Evolutionary conservation across 2,797 vertebrate genomes (phyloP).

Genomic region (Syngnathus acus): DNA sequence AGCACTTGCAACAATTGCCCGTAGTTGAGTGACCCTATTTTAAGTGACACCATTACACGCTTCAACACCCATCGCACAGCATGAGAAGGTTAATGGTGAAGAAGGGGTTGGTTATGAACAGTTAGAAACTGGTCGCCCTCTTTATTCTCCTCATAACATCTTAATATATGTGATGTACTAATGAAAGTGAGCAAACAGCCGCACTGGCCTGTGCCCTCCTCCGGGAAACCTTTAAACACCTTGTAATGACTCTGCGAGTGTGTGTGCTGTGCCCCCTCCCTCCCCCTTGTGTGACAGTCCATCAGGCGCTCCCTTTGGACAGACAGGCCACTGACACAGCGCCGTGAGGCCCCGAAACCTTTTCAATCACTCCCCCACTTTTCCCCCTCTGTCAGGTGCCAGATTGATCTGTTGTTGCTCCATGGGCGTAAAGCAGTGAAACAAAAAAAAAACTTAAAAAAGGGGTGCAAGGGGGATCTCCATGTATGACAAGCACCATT

Average conservation of each 20-base stretch:
- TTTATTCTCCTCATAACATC: slow-evolving; percentile 20
- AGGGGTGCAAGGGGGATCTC: slow-evolving; percentile 20
- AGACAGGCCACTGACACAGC: slow-evolving; percentile 68
- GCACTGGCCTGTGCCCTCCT: slow-evolving; percentile 10
- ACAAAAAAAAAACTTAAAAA: slow-evolving; percentile 10
- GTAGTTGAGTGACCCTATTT: slow-evolving; percentile 78
- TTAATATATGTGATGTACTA: slow-evolving; percentile 20
- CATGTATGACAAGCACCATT: slow-evolving; percentile 72
- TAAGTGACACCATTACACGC: slow-evolving; percentile 82
- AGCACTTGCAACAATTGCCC: slow-evolving; percentile 37
- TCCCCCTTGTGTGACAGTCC: slow-evolving; percentile 47
- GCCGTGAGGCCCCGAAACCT: slow-evolving; percentile 53
- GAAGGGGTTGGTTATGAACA: slow-evolving; percentile 33
- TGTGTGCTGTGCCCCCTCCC: slow-evolving; percentile 2
- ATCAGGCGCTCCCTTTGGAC: slow-evolving; percentile 61
- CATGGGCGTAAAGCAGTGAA: slow-evolving; percentile 30
- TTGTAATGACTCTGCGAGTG: slow-evolving; percentile 43
- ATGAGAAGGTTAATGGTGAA: slow-evolving; percentile 49
- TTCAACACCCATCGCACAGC: slow-evolving; percentile 61
- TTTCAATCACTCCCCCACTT: slow-evolving; percentile 76
- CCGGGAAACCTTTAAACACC: slow-evolving; percentile 35
- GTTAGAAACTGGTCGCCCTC: slow-evolving; percentile 17
- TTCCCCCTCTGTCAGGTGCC: slow-evolving; percentile 55
- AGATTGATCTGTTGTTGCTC: slow-evolving; percentile 64
- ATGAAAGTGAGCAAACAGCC: slow-evolving; percentile 23